phyloP scores from a whole-genome alignment of 2,888 invertebrate genomes.

The Seira sanloemensis region DNA sequence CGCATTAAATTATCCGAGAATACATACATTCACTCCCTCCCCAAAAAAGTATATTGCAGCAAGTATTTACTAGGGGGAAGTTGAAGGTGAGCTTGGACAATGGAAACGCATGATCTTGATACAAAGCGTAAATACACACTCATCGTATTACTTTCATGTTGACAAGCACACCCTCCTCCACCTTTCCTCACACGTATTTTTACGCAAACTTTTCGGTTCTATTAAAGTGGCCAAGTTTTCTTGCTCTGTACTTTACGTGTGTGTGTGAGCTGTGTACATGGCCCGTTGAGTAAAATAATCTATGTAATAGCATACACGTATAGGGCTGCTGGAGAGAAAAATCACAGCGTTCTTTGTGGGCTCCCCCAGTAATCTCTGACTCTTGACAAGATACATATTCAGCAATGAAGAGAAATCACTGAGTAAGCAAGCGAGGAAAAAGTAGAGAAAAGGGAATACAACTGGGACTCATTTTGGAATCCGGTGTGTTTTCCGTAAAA shows the following conservation, averaged over 20 bases:
- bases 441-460: slow-evolving; percentile 42
- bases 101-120: background rate
- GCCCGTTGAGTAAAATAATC: too few relatives aligned
- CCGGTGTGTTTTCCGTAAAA: slow-evolving; percentile 41
- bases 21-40: background rate
- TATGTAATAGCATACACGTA: too few relatives aligned
- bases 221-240: too few relatives aligned
- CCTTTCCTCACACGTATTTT: too few relatives aligned
- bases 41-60: background rate
- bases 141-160: background rate
- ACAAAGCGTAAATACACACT: background rate
- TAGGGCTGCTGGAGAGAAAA: too few relatives aligned
- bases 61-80: background rate
- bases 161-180: slow-evolving; percentile 18
- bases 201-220: too few relatives aligned
- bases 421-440: slow-evolving; percentile 36
- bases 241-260: too few relatives aligned
- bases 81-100: background rate
- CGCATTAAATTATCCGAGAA: slow-evolving; percentile 16
- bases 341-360: too few relatives aligned
- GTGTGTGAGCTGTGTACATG: background rate
- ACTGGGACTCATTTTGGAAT: slow-evolving; percentile 47
- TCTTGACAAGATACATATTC: slow-evolving; percentile 41
- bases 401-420: slow-evolving; percentile 43
- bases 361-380: background rate